Evolutionary conservation across 1,140 invertebrate genomes (phyloP), one percentile per base, ranked within the genome.

Genomic region (Schlechtendalia chinensis): DNA sequence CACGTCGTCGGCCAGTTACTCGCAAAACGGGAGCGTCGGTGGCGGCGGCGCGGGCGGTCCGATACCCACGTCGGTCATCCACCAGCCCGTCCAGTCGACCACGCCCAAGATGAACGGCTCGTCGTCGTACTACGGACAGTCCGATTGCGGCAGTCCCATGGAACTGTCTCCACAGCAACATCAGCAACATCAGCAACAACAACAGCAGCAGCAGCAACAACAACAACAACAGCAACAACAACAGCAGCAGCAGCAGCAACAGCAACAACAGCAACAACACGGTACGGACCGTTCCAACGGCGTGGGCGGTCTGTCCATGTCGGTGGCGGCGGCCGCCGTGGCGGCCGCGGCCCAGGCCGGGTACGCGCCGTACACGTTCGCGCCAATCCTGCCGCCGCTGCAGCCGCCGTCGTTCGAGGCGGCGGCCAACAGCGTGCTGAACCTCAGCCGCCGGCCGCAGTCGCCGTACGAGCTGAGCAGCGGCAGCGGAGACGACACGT

Each of bases 61-160:
- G 2, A 89, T 91, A 1, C 89, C 90, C 58, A 90, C 90, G 0
- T 89, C 91, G 19, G 90, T 92, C 1, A 91, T 91, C 14, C 91
- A 92, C 82, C 88, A 90, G 77, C 87, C 89, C 0, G 86, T 89
- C n/a, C 81, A 14, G 85, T 85, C 81, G 82, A 84, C 83, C 75
- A 83, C 82, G 19, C 79, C 61, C 16, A 67, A 79, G 45, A 61
- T 63, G 39, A 79, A 79, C 50, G 81, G 81, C 24, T 45, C 45
- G 53, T 22, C 27, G 63, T 22, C 27, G 63, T 1, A 83, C 85
- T 50, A 86, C 87, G 17, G 86, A 86, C 0, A 83, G 86, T 27
- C 87, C 85, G n/a, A 79, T 85, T 86, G 1, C 85, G 84, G 0
- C 86, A 87, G 53, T 39, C 61, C 53, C 27, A 81, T 81, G 47